Evolutionary conservation across 1,140 invertebrate species (phyloP).

Genomic region (Trachymyrmex septentrionalis): DNA sequence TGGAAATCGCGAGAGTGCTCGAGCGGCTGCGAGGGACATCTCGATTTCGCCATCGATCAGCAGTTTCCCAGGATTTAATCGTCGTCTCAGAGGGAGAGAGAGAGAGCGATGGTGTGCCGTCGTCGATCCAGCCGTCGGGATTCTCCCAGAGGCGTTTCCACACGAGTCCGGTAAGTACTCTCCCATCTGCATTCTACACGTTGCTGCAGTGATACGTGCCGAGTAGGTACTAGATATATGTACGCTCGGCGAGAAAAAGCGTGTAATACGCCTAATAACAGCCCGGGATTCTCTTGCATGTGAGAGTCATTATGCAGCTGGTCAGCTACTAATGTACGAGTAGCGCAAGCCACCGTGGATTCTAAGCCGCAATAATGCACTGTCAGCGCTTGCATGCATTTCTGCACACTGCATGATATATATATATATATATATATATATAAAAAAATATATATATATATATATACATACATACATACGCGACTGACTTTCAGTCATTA

Average conservation of each 20-base stretch:
- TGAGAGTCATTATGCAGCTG: conserved; percentile 41
- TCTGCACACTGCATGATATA: conserved; percentile 1
- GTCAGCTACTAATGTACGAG: conserved; percentile 43
- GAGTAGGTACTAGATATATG: no score
- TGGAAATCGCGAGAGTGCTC: background rate
- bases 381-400: conserved; percentile 42
- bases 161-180: background rate
- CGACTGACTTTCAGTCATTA: conserved; percentile 34
- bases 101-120: background rate
- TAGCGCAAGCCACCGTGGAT: conserved; percentile 13
- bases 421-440: no score
- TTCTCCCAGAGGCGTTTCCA: background rate
- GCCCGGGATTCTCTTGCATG: conserved; percentile 3
- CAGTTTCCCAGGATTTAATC: conserved; percentile 15
- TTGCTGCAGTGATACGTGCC: background rate
- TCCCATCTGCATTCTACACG: background rate
- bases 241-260: conserved; percentile 6
- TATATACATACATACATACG: no score
- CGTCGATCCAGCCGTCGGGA: background rate
- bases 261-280: conserved; percentile 34
- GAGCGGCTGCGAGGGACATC: background rate
- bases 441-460: no score
- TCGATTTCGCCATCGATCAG: background rate
- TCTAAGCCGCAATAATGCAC: conserved; percentile 39
- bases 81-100: background rate